phyloP scores from a whole-genome alignment of 1,140 invertebrate genomes.

The Polypedilum pembai region DNA sequence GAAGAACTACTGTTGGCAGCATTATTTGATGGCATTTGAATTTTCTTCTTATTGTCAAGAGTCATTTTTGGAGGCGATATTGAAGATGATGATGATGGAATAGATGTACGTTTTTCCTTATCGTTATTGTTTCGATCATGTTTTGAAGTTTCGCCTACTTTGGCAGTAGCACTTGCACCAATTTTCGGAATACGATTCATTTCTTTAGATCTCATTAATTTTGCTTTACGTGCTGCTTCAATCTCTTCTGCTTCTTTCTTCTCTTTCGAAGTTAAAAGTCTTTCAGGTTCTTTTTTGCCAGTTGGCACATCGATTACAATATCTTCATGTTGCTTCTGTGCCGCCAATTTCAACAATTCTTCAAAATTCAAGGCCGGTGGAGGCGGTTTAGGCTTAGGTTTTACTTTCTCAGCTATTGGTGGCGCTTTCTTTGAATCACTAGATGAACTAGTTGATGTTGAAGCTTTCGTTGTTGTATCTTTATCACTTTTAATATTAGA shows the following conservation, averaged over 20 bases:
- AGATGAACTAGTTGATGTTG: conserved; percentile 3
- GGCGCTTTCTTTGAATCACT: conserved; percentile 33
- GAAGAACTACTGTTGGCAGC: background rate
- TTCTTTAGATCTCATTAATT: conserved; percentile 33
- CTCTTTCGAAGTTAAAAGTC: conserved; percentile 72
- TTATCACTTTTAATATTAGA: conserved; percentile 32
- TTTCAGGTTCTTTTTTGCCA: conserved; percentile 59
- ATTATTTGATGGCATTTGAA: background rate
- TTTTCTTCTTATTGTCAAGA: background rate
- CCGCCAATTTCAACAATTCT: conserved; percentile 67
- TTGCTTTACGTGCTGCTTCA: conserved; percentile 45
- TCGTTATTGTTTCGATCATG: conserved; percentile 31
- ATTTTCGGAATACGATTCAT: conserved; percentile 33
- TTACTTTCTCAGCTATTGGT: conserved; percentile 40
- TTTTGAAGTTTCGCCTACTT: conserved; percentile 37
- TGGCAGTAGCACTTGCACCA: conserved; percentile 32
- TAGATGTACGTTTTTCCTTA: background rate
- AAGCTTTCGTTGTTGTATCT: conserved; percentile 31
- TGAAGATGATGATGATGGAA: background rate
- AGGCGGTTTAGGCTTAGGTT: conserved; percentile 47
- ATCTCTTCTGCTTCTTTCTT: conserved; percentile 61
- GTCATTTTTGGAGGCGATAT: background rate
- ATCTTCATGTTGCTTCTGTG: conserved; percentile 74
- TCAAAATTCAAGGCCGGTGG: conserved; percentile 64
- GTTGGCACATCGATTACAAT: conserved; percentile 54